These are phyloP conservation scores for Heliothis peltigera DNA, from an alignment of 2,888 invertebrate genomes.

Conservation along the genomic window DNA sequence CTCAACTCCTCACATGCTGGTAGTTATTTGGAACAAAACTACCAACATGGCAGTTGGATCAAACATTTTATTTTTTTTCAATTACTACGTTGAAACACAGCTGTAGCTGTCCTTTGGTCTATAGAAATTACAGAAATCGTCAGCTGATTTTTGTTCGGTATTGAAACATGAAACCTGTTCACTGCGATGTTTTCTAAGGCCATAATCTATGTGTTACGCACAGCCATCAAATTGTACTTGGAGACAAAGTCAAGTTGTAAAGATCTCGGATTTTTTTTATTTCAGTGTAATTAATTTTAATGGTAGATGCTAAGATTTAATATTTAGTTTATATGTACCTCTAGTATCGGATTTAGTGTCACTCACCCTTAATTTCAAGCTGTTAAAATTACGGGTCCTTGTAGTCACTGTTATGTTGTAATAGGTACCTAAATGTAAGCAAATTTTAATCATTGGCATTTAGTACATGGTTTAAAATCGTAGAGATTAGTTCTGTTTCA, in stretches of 20 bases:
- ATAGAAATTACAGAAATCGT: constrained; percentile 3
- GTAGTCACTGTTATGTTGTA: constrained; percentile 42
- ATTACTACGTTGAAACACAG: neutral
- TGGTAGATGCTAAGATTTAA: constrained; percentile 40
- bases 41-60: constrained; percentile 5
- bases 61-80: constrained; percentile 1
- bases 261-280: constrained; percentile 60
- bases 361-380: constrained; percentile 33
- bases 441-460: constrained; percentile 39
- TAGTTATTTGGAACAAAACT: constrained; percentile 23
- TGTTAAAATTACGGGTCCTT: constrained; percentile 61
- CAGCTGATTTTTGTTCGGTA: constrained; percentile 6
- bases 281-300: constrained; percentile 39
- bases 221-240: constrained; percentile 31
- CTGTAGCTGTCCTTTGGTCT: constrained; percentile 1
- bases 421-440: constrained; percentile 18
- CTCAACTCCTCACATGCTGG: neutral
- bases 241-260: constrained; percentile 46
- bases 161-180: neutral
- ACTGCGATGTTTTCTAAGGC: constrained; percentile 6
- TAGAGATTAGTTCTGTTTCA: neutral
- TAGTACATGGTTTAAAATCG: constrained; percentile 7
- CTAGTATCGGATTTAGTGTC: constrained; percentile 23
- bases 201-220: neutral
- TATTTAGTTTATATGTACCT: constrained; percentile 1